These are phyloP conservation scores for Phyllostomus discolor DNA, from an alignment of 2,113 vertebrate species.

Conservation along the genomic window DNA sequence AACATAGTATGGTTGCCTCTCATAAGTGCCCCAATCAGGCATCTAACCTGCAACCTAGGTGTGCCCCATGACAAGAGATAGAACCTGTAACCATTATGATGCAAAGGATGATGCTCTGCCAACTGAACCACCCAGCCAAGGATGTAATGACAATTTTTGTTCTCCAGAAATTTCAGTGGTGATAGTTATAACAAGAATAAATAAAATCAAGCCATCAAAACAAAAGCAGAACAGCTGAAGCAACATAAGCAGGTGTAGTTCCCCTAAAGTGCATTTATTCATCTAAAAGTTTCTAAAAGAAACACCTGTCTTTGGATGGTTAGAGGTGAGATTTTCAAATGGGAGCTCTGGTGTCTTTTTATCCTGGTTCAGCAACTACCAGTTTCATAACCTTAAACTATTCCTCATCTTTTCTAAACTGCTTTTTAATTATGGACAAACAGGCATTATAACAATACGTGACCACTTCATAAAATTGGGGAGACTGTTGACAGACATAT, in stretches of 20 bases:
- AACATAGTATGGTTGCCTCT: no score
- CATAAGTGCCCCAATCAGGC: no score
- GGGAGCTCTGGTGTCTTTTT: not conserved
- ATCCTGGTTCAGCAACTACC: not conserved
- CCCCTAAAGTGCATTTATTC: not conserved
- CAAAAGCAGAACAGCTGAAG: not conserved
- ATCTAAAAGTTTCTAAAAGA: not conserved
- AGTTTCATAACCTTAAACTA: not conserved
- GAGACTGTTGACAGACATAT: not conserved
- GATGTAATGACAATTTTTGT: not conserved
- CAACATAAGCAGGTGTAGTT: not conserved
- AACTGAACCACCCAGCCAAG: no score
- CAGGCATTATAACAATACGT: not conserved
- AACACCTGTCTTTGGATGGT: not conserved
- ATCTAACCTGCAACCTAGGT: no score
- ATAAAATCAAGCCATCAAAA: not conserved
- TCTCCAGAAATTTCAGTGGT: not conserved
- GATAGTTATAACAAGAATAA: not conserved
- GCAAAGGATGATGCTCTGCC: no score
- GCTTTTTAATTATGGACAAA: not conserved
- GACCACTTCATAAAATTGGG: not conserved
- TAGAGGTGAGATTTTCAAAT: rapidly evolving
- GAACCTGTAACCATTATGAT: no score
- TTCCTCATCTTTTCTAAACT: not conserved
- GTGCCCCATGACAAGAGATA: no score